phyloP scores from a whole-genome alignment of 37 sponge, comb jelly and placozoan species.

The Mnemiopsis leidyi region DNA sequence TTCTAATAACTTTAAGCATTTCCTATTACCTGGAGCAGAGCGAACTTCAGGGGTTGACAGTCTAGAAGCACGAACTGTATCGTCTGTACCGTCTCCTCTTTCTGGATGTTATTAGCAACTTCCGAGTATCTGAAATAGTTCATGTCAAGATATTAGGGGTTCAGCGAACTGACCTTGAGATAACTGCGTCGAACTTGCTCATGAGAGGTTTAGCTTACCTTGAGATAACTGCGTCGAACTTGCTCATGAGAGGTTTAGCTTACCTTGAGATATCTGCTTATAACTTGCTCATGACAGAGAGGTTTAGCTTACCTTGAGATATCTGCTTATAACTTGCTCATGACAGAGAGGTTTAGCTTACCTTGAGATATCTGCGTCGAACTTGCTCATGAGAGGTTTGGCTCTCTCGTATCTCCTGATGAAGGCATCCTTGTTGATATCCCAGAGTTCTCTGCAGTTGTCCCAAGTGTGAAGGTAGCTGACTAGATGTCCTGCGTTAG shows the following conservation, averaged over 20 bases:
- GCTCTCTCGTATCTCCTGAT: slow-evolving; percentile 85
- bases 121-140: slow-evolving; percentile 78
- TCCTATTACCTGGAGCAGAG: slow-evolving; percentile 72
- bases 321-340: too few species aligned
- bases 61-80: slow-evolving; percentile 95
- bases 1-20: too few species aligned
- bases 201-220: slow-evolving; percentile 88
- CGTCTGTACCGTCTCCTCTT: slow-evolving; percentile 88
- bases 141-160: too few species aligned
- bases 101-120: slow-evolving; percentile 85
- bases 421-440: slow-evolving; percentile 85
- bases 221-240: slow-evolving; percentile 87
- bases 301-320: too few species aligned
- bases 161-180: slow-evolving; percentile 67
- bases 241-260: slow-evolving; percentile 80
- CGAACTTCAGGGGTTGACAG: slow-evolving; percentile 90
- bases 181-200: slow-evolving; percentile 83
- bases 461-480: slow-evolving; percentile 65
- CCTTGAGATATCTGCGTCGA: slow-evolving; percentile 83
- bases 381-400: slow-evolving; percentile 81
- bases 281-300: too few species aligned
- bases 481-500: slow-evolving; percentile 67
- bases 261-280: too few species aligned
- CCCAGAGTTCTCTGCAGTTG: slow-evolving; percentile 73
- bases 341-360: slow-evolving; percentile 73